Conservation (phyloP, 2,888 invertebrate genomes). For the Orchesella flavescens region DNA sequence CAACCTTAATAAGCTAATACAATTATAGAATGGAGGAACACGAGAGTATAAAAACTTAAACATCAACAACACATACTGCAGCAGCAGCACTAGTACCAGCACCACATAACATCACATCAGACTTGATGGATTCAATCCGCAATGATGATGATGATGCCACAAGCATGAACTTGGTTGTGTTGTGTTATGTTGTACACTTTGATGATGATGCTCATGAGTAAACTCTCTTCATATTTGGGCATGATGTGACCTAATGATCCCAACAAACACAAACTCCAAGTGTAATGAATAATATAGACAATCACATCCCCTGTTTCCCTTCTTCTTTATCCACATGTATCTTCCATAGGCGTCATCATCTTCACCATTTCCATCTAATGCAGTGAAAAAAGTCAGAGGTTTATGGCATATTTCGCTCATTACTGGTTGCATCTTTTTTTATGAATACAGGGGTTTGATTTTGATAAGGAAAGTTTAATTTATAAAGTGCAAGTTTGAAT, state of each 20-base stretch:
- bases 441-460: constrained; percentile 9
- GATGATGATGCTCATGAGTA: too few relatives aligned
- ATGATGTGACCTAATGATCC: neutral
- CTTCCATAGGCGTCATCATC: constrained; percentile 49
- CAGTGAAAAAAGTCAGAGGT: constrained; percentile 57
- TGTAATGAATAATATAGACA: neutral
- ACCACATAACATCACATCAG: constrained; percentile 19
- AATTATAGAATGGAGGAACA: constrained; percentile 33
- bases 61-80: constrained; percentile 6
- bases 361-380: constrained; percentile 54
- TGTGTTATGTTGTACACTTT: too few relatives aligned
- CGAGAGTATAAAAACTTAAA: constrained; percentile 35
- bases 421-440: constrained; percentile 40
- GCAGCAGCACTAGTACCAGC: neutral
- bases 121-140: constrained; percentile 1
- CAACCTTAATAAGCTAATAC: constrained; percentile 58
- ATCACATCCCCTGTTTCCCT: constrained; percentile 43
- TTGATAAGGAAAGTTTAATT: neutral
- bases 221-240: constrained; percentile 1
- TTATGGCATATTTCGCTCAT: constrained; percentile 52
- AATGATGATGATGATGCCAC: neutral
- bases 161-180: neutral
- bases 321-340: constrained; percentile 40
- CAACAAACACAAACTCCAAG: constrained; percentile 12
- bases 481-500: too few relatives aligned